These are phyloP conservation scores for Drosophila ezoana DNA, from an alignment of 2,888 invertebrate species.

Conservation along the genomic window DNA sequence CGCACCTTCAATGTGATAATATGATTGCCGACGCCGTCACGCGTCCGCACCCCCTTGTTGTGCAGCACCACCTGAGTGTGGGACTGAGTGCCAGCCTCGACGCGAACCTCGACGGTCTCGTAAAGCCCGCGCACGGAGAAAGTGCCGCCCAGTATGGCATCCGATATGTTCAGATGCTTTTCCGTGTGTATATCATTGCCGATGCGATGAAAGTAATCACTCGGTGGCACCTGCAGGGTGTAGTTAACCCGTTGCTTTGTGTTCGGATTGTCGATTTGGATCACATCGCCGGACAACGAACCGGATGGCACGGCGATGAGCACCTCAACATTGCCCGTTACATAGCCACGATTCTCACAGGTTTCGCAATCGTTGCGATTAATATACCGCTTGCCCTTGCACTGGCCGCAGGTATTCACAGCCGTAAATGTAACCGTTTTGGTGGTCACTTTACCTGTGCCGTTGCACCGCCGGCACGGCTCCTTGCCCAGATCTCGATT, in stretches of 20 bases:
- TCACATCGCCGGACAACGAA: slow-evolving; percentile 73
- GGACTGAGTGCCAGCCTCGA: slow-evolving; percentile 81
- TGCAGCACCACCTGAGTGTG: slow-evolving; percentile 75
- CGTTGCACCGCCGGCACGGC: slow-evolving; percentile 82
- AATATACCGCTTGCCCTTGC: slow-evolving; percentile 79
- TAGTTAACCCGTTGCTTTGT: slow-evolving; percentile 76
- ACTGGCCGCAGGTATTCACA: slow-evolving; percentile 69
- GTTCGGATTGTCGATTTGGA: slow-evolving; percentile 77
- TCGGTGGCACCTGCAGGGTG: slow-evolving; percentile 70
- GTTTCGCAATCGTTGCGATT: slow-evolving; percentile 78
- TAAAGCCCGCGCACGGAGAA: slow-evolving; percentile 81
- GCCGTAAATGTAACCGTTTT: slow-evolving; percentile 66
- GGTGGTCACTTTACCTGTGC: slow-evolving; percentile 75
- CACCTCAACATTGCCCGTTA: slow-evolving; percentile 67
- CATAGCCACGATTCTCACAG: slow-evolving; percentile 80
- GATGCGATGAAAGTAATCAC: slow-evolving; percentile 76
- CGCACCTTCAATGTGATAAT: slow-evolving; percentile 81
- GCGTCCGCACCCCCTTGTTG: slow-evolving; percentile 76
- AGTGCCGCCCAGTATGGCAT: slow-evolving; percentile 81
- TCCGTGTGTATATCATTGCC: slow-evolving; percentile 81
- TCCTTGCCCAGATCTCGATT: slow-evolving; percentile 71
- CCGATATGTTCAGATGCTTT: slow-evolving; percentile 77
- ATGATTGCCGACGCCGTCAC: slow-evolving; percentile 76
- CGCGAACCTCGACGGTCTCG: slow-evolving; percentile 73
- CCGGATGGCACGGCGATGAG: slow-evolving; percentile 78